A percentile compares a stretch with the other conserved stretches of the same genome.
These are phyloP conservation scores for Myoxocephalus aenaeus DNA, from an alignment of 2,797 vertebrate genomes.

Conservation along the genomic window DNA sequence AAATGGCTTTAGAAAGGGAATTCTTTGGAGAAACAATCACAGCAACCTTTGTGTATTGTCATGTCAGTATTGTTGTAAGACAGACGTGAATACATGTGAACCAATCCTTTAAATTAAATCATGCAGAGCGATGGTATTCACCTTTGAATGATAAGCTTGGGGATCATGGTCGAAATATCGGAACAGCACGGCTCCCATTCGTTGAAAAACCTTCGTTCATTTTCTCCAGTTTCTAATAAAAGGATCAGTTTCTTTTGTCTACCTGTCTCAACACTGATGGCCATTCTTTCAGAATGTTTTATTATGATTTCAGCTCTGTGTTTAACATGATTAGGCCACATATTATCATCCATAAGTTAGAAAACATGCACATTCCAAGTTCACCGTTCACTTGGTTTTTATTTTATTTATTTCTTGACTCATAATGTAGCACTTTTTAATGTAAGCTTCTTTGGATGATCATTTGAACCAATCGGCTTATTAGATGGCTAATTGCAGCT, in stretches of 20 bases:
- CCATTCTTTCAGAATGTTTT: background rate
- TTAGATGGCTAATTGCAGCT: constrained; percentile 55
- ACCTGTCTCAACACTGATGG: background rate
- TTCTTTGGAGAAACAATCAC: constrained; percentile 1
- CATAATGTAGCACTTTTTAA: constrained; percentile 18
- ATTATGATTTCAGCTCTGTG: background rate
- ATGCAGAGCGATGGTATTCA: background rate
- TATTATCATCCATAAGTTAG: background rate
- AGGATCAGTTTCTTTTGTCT: background rate
- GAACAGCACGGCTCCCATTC: background rate
- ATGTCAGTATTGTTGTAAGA: background rate
- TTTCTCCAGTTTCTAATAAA: background rate
- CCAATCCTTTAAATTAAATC: background rate
- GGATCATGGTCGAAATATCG: background rate
- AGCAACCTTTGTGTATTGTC: background rate
- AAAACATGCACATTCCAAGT: background rate
- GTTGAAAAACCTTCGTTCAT: background rate
- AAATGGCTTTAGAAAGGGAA: background rate
- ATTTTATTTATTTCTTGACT: background rate
- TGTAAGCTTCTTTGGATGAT: constrained; percentile 1
- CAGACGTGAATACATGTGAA: background rate
- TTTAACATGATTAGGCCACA: background rate
- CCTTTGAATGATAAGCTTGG: background rate
- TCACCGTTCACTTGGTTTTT: background rate
- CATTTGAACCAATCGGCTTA: constrained; percentile 15